phyloP scores from a whole-genome alignment of 2,797 vertebrate species.

The Dendrocincla tyrannina region DNA sequence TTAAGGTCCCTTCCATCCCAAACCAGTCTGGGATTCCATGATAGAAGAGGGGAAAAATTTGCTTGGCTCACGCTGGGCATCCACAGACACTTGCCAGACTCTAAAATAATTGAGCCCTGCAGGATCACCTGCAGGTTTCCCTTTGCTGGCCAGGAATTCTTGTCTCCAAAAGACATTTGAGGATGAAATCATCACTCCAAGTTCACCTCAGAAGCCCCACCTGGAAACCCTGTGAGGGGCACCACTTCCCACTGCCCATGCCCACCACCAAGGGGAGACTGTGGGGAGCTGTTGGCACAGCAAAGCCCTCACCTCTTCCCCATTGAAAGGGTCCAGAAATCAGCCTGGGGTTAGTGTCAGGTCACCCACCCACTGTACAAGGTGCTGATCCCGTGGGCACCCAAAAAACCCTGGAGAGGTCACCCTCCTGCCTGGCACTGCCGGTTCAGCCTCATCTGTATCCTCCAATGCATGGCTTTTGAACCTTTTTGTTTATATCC shows the following conservation, averaged over 20 bases:
- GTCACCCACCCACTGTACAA: rapidly evolving
- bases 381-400: background rate
- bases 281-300: background rate
- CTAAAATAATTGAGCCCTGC: background rate
- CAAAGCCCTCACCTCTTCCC: background rate
- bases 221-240: background rate
- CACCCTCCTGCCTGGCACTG: background rate
- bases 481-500: background rate
- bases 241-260: rapidly evolving
- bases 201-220: rapidly evolving
- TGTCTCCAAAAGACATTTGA: background rate
- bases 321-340: rapidly evolving
- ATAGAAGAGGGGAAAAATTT: background rate
- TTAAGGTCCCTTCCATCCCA: background rate
- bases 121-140: background rate
- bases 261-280: background rate
- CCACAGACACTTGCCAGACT: background rate
- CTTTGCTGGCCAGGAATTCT: background rate
- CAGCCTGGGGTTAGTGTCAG: background rate
- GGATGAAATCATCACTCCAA: background rate
- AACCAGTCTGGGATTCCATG: background rate
- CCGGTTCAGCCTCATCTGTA: background rate
- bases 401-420: background rate
- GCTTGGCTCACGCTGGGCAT: rapidly evolving
- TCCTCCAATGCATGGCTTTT: rapidly evolving